phyloP scores from a whole-genome alignment of 1,140 invertebrate species.

The Cepaea nemoralis region DNA sequence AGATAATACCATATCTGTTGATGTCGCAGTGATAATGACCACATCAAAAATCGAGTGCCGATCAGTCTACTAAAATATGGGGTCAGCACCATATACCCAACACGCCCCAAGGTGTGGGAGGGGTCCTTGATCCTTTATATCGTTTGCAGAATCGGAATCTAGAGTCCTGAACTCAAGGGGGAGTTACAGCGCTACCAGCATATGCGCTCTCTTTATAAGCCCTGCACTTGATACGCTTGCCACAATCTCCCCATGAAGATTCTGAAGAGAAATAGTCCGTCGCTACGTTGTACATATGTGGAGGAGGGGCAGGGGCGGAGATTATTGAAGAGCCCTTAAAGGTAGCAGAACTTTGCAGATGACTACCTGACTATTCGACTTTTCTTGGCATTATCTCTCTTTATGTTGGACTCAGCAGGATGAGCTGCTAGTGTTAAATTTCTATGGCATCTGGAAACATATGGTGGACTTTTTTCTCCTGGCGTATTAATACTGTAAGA shows the following conservation, averaged over 20 bases:
- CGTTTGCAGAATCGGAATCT: background rate
- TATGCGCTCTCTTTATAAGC: background rate
- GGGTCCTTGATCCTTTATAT: too few species aligned
- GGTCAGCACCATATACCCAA: too few species aligned
- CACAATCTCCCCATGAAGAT: background rate
- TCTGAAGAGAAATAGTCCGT: background rate
- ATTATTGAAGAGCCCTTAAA: background rate
- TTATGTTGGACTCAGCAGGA: background rate
- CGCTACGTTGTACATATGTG: too few species aligned
- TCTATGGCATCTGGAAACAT: background rate
- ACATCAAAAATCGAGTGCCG: too few species aligned
- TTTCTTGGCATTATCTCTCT: background rate
- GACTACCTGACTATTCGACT: background rate
- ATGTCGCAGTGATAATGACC: too few species aligned
- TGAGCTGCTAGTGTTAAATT: background rate
- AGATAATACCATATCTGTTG: constrained; percentile 11
- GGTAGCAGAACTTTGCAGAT: background rate
- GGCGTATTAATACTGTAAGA: background rate
- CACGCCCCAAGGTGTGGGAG: too few species aligned
- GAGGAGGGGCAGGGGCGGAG: too few species aligned
- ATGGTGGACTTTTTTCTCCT: background rate
- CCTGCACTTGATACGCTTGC: background rate
- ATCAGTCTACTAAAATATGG: too few species aligned
- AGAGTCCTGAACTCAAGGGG: background rate
- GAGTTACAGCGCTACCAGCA: background rate